Base-by-base conservation (phyloP, 2,113 vertebrate genomes). In the Malurus elegans region DNA sequence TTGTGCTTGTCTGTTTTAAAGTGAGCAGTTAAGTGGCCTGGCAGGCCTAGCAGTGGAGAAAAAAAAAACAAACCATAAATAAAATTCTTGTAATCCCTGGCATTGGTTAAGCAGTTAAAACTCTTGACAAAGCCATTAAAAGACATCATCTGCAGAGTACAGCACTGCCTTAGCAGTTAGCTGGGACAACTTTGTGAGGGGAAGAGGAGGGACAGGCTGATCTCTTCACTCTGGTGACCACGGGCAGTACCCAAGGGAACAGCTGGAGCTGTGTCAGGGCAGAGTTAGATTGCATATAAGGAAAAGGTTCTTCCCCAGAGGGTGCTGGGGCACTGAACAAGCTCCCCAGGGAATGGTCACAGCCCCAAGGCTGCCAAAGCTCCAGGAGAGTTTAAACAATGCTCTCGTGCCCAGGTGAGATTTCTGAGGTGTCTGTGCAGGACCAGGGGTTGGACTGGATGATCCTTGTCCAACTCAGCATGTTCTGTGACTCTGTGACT, bases 341-440 rank as follows among this genome's bases (percentile, higher is more conserved):
- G 28, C 24, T 62, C 40, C 56, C 12, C 65, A 28, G 47, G 61
- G n/a, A n/a, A 29, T 31, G 24, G 53, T 0, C n/a, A 18, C 6
- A 1, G 24, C 38, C 8, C 38, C 45, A 6, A 8, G 53, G 70
- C 45, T 47, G 38, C 16, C 61, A 47, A n/a, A 61, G 47, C 54
- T 47, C 29, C 17, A 28, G 79, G 47, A 54, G 17, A 0, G 0
- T 20, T 60, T 54, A 24, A 29, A 9, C 17, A 53, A 5, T 0
- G 1, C 10, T 81, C 45, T 3, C 32, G 44, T 18, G 20, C 4
- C 31, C 47, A 11, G 31, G 4, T 31, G 62, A 25, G 47, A 48
- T 69, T 48, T 47, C 4, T 19, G 79, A 54, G 34, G 40, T 54
- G 62, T 42, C 51, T 53, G 54, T 21, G 40, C 62, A 48, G 61